A percentile compares a stretch with the other conserved stretches of the same genome.
These are phyloP conservation scores for Polietes domitor DNA, from an alignment of 2,888 invertebrate species.

Conservation along the genomic window DNA sequence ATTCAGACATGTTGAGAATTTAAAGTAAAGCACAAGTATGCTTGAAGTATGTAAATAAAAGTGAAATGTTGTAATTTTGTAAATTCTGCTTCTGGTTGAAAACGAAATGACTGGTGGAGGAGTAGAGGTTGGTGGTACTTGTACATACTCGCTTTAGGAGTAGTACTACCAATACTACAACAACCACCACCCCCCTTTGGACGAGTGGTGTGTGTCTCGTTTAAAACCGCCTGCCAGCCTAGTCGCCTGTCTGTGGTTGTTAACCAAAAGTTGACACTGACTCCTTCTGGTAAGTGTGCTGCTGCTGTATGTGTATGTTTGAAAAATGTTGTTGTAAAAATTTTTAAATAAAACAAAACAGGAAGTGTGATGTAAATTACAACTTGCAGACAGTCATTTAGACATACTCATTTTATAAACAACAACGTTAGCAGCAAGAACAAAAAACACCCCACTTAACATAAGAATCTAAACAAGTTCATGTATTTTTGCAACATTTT, in stretches of 20 bases:
- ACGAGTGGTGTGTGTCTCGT: background rate
- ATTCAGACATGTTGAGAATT: constrained; percentile 8
- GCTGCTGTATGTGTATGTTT: background rate
- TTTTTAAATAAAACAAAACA: constrained; percentile 35
- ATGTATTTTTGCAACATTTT: constrained; percentile 47
- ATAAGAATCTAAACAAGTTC: constrained; percentile 51
- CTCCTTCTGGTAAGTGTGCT: constrained; percentile 3
- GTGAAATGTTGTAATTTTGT: constrained; percentile 34
- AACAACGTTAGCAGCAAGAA: constrained; percentile 16
- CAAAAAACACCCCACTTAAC: constrained; percentile 50
- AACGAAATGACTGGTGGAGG: constrained; percentile 23
- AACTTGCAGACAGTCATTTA: constrained; percentile 55
- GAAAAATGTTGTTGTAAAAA: background rate
- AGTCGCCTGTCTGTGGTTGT: constrained; percentile 36
- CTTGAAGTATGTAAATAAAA: constrained; percentile 20
- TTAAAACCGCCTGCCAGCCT: background rate
- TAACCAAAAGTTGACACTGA: constrained; percentile 38
- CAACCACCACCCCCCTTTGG: background rate
- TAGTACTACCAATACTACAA: background rate
- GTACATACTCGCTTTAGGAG: background rate
- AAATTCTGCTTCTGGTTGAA: background rate
- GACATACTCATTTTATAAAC: constrained; percentile 43
- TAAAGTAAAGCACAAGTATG: background rate
- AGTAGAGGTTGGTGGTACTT: no score
- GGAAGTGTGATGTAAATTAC: constrained; percentile 58